Evolutionary conservation across 2,113 vertebrate species (phyloP), one percentile per base, ranked within the genome.

Genomic region (Zosterops japonicus): DNA sequence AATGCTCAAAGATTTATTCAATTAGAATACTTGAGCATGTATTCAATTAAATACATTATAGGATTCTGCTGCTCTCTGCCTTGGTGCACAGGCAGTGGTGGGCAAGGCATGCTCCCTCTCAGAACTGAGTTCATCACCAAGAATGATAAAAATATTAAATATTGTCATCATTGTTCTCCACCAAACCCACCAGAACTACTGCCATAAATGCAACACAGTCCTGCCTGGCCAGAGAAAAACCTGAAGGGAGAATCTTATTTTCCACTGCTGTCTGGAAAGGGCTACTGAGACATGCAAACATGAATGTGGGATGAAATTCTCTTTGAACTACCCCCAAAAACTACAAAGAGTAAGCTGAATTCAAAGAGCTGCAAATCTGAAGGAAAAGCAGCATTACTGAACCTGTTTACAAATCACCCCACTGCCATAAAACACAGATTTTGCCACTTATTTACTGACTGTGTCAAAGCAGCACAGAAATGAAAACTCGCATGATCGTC

Each of bases 241-340:
- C 39, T 83, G 75, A 76, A 69, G 61, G 36, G 20, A 93, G 27
- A 72, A 83, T 71, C 81, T 83, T 78, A 72, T 68, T 29, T 72
- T 92, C 75, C 28, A 33, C 14, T 75, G 59, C 92, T 87, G 92
- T 84, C 95, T 89, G 80, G 64, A 95, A 72, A 90, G 42, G 79
- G 87, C 89, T 92, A 71, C 86, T 56, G 90, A 97, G 90, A 94
- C 86, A 90, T 47, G 29, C 64, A 90, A 79, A 84, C 86, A 87
- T 86, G 65, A 96, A 90, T 65, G 49, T 12, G 25, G 80, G 79
- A 90, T 53, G 71, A 36, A 68, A 92, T 96, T 95, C 94, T 89
- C 93, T 96, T 86, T 95, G 86, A 93, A 93, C 83, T 82, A 25
- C 10, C 44, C 60, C 25, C 71, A 39, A 87, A 92, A 96, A 8